These are phyloP conservation scores for Keiferia lycopersicella DNA, from an alignment of 2,888 invertebrate species.

Conservation along the genomic window DNA sequence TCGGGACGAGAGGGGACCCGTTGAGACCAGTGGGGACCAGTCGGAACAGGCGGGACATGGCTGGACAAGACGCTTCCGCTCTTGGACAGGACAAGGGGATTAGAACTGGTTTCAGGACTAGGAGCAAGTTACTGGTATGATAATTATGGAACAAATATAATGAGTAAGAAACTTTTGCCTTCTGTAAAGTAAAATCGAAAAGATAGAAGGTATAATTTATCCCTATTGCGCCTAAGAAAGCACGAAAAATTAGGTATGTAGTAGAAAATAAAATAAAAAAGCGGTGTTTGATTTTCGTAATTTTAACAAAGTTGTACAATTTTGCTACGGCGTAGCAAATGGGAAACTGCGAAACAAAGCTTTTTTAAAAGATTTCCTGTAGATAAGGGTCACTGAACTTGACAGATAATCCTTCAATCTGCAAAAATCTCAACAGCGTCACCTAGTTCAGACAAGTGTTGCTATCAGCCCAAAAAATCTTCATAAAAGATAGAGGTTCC, in stretches of 20 bases:
- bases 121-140: not conserved
- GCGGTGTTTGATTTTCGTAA: not conserved
- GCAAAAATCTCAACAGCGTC: too few species aligned
- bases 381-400: too few species aligned
- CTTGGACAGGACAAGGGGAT: not conserved
- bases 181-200: not conserved
- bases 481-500: too few species aligned
- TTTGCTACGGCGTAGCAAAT: not conserved
- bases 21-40: slow-evolving; percentile 29
- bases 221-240: not conserved
- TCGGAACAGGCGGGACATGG: slow-evolving; percentile 13
- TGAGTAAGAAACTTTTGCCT: not conserved
- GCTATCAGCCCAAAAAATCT: too few species aligned
- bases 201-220: not conserved
- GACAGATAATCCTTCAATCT: too few species aligned
- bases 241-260: too few species aligned
- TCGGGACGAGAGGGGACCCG: slow-evolving; percentile 12
- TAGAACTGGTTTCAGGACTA: not conserved
- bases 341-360: too few species aligned
- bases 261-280: too few species aligned
- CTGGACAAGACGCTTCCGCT: slow-evolving; percentile 8
- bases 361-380: too few species aligned
- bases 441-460: too few species aligned
- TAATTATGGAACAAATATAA: not conserved
- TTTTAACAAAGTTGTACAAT: not conserved